Conservation (phyloP, 1,140 invertebrate species). For the Drosophila miranda region DNA sequence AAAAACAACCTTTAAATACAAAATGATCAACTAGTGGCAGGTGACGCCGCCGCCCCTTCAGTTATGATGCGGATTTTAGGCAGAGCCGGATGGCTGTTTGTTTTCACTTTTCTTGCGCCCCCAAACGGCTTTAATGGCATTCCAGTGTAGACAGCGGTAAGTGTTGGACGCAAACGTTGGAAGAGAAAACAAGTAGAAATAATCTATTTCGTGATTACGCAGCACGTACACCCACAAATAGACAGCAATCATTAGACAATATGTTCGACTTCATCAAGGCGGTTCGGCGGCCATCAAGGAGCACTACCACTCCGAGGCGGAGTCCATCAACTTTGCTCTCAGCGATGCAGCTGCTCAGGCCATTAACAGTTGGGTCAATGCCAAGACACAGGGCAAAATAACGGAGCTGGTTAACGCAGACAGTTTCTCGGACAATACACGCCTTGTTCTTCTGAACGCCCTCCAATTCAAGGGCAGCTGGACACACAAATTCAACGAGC, state of each 20-base stretch:
- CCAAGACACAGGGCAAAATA: conserved; percentile 89
- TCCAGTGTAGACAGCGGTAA: conserved; percentile 68
- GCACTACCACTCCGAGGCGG: conserved; percentile 83
- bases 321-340: conserved; percentile 84
- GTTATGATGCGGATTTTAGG: conserved; percentile 7
- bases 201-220: conserved; percentile 30
- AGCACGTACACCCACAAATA: conserved; percentile 17
- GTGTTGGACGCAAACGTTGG: conserved; percentile 27
- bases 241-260: conserved; percentile 6
- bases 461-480: conserved; percentile 91
- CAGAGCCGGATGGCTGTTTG: conserved; percentile 19
- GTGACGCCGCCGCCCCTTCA: conserved; percentile 22
- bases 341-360: conserved; percentile 80
- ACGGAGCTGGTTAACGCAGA: conserved; percentile 85
- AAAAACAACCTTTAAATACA: neutral
- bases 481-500: conserved; percentile 80
- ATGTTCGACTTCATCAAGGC: conserved; percentile 81
- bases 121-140: conserved; percentile 57
- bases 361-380: conserved; percentile 89
- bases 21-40: neutral
- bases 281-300: conserved; percentile 79
- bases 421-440: conserved; percentile 84
- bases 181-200: conserved; percentile 13
- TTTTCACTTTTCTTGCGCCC: conserved; percentile 70
- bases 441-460: conserved; percentile 90